These are phyloP conservation scores for Chrysomallon squamiferum DNA, from an alignment of 1,140 invertebrate genomes.

Conservation along the genomic window DNA sequence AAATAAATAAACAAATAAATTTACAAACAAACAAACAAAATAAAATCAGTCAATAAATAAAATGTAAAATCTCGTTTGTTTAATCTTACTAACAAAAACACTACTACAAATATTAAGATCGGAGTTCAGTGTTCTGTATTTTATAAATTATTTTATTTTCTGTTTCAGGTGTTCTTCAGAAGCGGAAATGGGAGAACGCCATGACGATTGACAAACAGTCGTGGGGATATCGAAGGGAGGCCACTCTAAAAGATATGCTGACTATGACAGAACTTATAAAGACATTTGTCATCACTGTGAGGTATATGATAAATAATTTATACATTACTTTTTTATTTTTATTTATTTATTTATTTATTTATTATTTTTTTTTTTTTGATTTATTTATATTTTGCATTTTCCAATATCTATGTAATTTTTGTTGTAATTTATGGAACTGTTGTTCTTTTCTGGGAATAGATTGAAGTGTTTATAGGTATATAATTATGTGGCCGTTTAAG, in stretches of 20 bases:
- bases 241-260: conserved; percentile 74
- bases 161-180: conserved; percentile 56
- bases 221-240: conserved; percentile 74
- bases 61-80: too few relatives aligned
- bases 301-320: conserved; percentile 18
- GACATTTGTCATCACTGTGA: conserved; percentile 77
- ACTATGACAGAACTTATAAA: conserved; percentile 76
- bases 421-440: not conserved
- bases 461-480: too few relatives aligned
- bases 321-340: not conserved
- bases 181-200: conserved; percentile 65
- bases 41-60: too few relatives aligned
- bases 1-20: too few relatives aligned
- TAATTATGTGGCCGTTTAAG: too few relatives aligned
- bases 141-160: too few relatives aligned
- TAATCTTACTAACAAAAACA: too few relatives aligned
- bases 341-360: not conserved
- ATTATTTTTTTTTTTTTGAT: not conserved
- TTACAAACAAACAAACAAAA: too few relatives aligned
- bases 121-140: too few relatives aligned
- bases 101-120: too few relatives aligned
- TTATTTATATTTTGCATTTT: not conserved
- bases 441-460: too few relatives aligned
- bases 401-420: not conserved
- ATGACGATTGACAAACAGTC: conserved; percentile 88